phyloP scores from a whole-genome alignment of 1,140 invertebrate species.

The Diuraphis noxia region DNA sequence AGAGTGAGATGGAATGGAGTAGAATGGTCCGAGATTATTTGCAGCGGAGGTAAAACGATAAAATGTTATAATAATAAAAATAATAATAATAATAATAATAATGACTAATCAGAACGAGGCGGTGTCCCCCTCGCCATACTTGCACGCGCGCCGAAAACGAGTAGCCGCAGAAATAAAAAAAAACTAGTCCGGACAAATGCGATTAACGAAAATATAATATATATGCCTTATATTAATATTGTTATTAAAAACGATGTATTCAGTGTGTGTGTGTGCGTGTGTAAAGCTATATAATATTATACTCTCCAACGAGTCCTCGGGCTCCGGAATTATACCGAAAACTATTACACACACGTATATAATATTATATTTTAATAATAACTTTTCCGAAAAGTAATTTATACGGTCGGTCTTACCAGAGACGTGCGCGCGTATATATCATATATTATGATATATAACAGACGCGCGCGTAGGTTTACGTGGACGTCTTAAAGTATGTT shows the following conservation, averaged over 20 bases:
- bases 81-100: slow-evolving; percentile 18
- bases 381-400: slow-evolving; percentile 34
- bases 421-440: neutral
- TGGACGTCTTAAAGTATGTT: slow-evolving; percentile 19
- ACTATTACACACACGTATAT: neutral
- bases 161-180: neutral
- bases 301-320: neutral
- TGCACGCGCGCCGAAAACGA: neutral
- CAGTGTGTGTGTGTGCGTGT: neutral
- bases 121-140: neutral
- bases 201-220: slow-evolving; percentile 11
- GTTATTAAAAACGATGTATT: neutral
- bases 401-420: neutral
- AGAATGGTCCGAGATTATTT: neutral
- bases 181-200: slow-evolving; percentile 14
- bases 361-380: slow-evolving; percentile 8
- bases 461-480: neutral
- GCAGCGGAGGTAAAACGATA: neutral
- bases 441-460: no score
- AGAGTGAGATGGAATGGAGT: neutral
- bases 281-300: neutral
- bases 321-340: slow-evolving; percentile 1
- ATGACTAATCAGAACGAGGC: neutral
- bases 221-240: slow-evolving; percentile 14
- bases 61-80: neutral